These are phyloP conservation scores for Macaca mulatta DNA, from an alignment of 2,113 vertebrate species.

Conservation along the genomic window DNA sequence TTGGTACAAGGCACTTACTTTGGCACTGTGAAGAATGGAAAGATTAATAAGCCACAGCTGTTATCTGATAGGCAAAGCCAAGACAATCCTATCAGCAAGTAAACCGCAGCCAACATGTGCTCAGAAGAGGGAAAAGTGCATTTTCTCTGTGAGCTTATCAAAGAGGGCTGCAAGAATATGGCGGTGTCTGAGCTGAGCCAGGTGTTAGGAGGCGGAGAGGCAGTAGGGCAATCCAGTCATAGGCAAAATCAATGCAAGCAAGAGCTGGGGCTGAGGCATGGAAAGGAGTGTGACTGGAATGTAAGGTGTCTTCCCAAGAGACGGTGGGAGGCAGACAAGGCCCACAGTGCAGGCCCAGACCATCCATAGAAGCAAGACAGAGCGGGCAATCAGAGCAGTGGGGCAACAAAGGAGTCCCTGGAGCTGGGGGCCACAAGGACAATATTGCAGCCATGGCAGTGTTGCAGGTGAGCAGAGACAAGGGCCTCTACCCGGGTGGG, in stretches of 20 bases:
- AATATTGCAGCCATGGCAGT: accelerated
- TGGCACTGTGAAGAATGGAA: neutral
- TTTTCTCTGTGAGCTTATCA: neutral
- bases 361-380: neutral
- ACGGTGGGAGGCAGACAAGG: neutral
- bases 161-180: neutral
- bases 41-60: neutral
- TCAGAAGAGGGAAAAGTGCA: neutral
- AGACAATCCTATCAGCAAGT: neutral
- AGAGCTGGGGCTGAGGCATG: neutral
- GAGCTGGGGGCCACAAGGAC: neutral
- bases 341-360: neutral
- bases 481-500: no score
- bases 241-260: neutral
- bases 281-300: neutral
- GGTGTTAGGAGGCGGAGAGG: neutral
- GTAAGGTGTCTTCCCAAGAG: neutral
- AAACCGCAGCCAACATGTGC: neutral
- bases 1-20: neutral
- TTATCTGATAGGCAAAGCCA: neutral
- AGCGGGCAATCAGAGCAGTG: neutral
- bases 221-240: neutral
- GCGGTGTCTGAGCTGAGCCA: neutral
- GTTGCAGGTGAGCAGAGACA: neutral
- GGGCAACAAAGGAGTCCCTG: neutral